Evolutionary conservation across 2,888 invertebrate species (phyloP).

Genomic region (Temnothorax unifasciatus): DNA sequence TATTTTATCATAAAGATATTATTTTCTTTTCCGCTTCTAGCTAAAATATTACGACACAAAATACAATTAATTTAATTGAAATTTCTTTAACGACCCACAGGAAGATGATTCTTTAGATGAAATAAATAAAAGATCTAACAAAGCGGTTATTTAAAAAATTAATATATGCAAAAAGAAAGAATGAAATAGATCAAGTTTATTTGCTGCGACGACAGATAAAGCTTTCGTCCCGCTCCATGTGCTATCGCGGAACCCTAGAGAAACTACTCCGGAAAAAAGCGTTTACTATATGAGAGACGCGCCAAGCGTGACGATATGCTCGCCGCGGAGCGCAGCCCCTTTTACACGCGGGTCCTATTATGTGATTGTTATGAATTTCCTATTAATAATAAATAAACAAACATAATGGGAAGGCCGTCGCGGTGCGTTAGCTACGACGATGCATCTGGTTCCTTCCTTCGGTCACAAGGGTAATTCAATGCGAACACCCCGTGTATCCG

Average conservation of each 20-base stretch:
- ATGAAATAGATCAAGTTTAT: constrained; percentile 4
- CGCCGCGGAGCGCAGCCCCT: constrained; percentile 60
- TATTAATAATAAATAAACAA: constrained; percentile 86
- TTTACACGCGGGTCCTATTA: constrained; percentile 78
- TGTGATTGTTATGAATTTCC: constrained; percentile 86
- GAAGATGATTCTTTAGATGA: neutral
- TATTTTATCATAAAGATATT: neutral
- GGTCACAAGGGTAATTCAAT: constrained; percentile 57
- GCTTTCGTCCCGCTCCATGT: neutral
- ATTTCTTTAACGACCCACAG: neutral
- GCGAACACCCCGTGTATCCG: constrained; percentile 49
- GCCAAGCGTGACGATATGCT: constrained; percentile 79
- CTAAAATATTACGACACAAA: neutral
- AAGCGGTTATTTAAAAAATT: neutral
- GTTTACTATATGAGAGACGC: constrained; percentile 69
- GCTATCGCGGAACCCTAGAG: constrained; percentile 76
- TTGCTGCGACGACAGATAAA: constrained; percentile 13
- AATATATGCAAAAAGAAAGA: neutral
- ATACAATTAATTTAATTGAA: neutral
- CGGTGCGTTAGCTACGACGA: constrained; percentile 83
- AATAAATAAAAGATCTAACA: neutral
- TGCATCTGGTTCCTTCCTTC: constrained; percentile 82
- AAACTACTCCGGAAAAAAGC: constrained; percentile 79
- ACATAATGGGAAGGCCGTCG: constrained; percentile 83
- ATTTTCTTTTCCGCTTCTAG: neutral